Conservation (phyloP, 2,797 vertebrate genomes). For the Lepidocolaptes lacrymiger region DNA sequence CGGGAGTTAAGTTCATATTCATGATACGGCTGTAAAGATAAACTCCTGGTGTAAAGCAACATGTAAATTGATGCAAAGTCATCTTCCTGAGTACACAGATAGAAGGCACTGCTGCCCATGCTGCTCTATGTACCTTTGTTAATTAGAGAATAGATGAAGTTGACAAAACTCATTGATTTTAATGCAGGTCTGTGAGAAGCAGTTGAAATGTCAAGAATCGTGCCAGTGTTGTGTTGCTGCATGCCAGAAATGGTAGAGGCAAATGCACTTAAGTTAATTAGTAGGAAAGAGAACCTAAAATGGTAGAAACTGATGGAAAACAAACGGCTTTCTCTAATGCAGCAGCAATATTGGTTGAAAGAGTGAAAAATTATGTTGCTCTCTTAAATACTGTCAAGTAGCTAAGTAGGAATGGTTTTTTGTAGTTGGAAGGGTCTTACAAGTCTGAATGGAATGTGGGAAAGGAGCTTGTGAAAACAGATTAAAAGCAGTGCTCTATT, state of each 20-base stretch:
- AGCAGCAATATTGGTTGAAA: not conserved
- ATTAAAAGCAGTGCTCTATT: not conserved
- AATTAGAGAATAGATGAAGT: not conserved
- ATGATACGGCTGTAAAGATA: not conserved
- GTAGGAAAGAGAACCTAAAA: conserved; percentile 24
- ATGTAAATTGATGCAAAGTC: conserved; percentile 18
- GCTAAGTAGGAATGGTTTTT: not conserved
- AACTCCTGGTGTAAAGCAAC: not conserved
- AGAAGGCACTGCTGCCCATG: not conserved
- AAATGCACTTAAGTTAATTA: conserved; percentile 58
- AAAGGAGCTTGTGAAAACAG: not conserved
- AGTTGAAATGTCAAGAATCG: conserved; percentile 45
- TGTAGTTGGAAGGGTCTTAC: not conserved
- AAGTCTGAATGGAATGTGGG: not conserved
- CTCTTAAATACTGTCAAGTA: not conserved
- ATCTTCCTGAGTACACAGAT: not conserved
- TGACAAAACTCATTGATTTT: conserved; percentile 40
- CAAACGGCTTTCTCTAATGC: not conserved
- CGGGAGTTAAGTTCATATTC: not conserved
- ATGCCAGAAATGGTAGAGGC: conserved; percentile 38
- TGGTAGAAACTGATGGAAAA: conserved; percentile 1
- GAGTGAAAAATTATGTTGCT: not conserved
- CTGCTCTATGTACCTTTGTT: not conserved
- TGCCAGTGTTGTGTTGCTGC: conserved; percentile 35
- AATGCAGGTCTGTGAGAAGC: conserved; percentile 7